Evolutionary conservation across 1,140 invertebrate genomes (phyloP), one percentile per base, ranked within the genome.

Genomic region (Camponotus pennsylvanicus): DNA sequence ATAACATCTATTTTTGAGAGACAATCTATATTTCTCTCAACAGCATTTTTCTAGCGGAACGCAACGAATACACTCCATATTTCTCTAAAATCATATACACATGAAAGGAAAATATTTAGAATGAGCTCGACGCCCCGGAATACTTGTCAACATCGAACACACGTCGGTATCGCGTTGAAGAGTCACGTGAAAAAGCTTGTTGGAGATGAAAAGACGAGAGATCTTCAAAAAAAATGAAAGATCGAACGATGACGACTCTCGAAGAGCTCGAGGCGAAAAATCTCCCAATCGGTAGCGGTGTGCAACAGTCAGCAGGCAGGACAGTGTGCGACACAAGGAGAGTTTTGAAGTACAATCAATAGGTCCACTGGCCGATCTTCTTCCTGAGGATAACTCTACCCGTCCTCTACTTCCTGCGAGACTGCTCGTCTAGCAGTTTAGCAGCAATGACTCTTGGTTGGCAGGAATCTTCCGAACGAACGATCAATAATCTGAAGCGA

Each of bases 351-450:
- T 88, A 90, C 84, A 91, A 90, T 91, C 90, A 57, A 90, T 91
- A 90, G 85, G 79, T 89, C 90, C 91, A 83, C 86, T 76, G 77
- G 71, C 86, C 64, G 91, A 92, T 92, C 85, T 92, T 89, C 80
- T 80, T 85, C 67, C 66, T 45, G 55, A 59, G 67, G 80, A 90
- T 89, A 89, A 92, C 90, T 83, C 79, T 89, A 87, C 85, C 75
- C 79, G 55, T 40, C 90, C 91, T 90, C 85, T 34, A 87, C 61
- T 88, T 92, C 87, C 92, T 82, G 86, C 88, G 80, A 88, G 90
- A 91, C 91, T 88, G 86, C 90, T 86, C 85, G 90, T 89, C 91
- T 85, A 90, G 89, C 89, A 88, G 86, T 91, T 91, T 90, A 84
- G 61, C 76, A 91, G 75, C 63, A 87, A 80, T 86, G 79, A 92